Base-by-base conservation (phyloP, 2,888 invertebrate genomes). In the Ornithoptera alexandrae region DNA sequence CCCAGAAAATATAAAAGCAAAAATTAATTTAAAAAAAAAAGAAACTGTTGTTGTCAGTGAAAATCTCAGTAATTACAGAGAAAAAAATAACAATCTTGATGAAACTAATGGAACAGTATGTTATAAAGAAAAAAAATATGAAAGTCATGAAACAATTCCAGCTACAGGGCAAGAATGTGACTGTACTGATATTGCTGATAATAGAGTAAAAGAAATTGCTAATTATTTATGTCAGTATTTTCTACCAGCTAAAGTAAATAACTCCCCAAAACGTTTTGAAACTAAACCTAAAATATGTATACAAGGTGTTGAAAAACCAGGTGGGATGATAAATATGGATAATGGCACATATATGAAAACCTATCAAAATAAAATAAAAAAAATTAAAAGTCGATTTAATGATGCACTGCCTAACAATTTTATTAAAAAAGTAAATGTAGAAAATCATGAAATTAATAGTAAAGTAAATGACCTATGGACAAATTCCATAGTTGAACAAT, bases 241-340 rank as follows among this genome's bases (percentile, higher is more conserved):
- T 58, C 17, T 61, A 30, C 12, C 57, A 10, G 67, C 60, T 36
- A 67, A 70, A 30, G 57, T 20, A 36, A 67, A 61, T 57, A 46
- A 57, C 20, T 64, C 46, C 8, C 6, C 70, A 18, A 64, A 61
- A n/a, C 67, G 46, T 46, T 70, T 61, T 46, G n/a, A 57, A n/a
- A 67, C 42, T 46, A 81, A 81, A 73, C 84, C 86, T 4, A 89
- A 89, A 77, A 77, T 85, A 71, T 82, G 78, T 84, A 86, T 69
- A 85, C 85, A 78, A 84, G 86, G 72, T 69, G 67, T 53, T 66
- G 58, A 69, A 78, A 86, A 87, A 74, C 89, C 90, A 68, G 90
- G 89, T 80, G 89, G 89, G 57, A 30, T 56, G 20, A 42, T 63
- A 46, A 72, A 36, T 17, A n/a, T n/a, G 17, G 57, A 42, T 5